Evolutionary conservation across 2,113 vertebrate species (phyloP), one percentile per base, ranked within the genome.

Genomic region (Drymodes brunneopygia): DNA sequence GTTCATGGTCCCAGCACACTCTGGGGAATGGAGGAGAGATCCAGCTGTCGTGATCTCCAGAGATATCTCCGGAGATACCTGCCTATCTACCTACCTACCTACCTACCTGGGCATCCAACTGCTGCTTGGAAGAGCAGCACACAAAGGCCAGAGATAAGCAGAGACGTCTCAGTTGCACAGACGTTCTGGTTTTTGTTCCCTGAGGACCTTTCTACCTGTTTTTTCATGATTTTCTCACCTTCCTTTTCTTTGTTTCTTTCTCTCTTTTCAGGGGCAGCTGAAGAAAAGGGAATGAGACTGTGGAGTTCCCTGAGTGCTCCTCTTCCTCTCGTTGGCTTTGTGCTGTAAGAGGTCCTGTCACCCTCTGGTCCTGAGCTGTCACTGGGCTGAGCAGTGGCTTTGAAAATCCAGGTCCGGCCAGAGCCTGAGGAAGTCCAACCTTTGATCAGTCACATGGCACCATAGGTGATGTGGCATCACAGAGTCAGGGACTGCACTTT

Each of bases 371-470:
- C 72, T 92, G 36, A 74, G 23, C 42, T 61, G 75, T 84, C 80
- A 57, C 3, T 71, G n/a, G 7, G 10, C 33, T 66, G 28, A 84
- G 72, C 47, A 70, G 47, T 51, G 71, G 40, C n/a, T 90, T 94
- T 96, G 67, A 66, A 92, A 92, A 78, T 74, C 42, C 42, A 62
- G 75, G 47, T 91, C 61, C 12, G 0, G 36, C 48, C 83, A 74
- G 48, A 92, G 40, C 64, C n/a, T 0, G 1, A 86, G 40, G 38
- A 94, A 92, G 25, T 64, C 60, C 75, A 95, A 53, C 29, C 85
- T 96, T 97, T 96, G 90, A 95, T 97, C 95, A 88, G 36, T 57
- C 93, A 89, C 62, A 40, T 3, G 0, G 48, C 87, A 70, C 66
- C 29, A 4, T 29, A 95, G 93, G 87, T 95, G 93, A 95, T 90